Percentiles rank a stretch among this genome's conserved stretches.
These are phyloP conservation scores for Drosophila diplacantha DNA, from an alignment of 2,888 invertebrate genomes.

Conservation along the genomic window DNA sequence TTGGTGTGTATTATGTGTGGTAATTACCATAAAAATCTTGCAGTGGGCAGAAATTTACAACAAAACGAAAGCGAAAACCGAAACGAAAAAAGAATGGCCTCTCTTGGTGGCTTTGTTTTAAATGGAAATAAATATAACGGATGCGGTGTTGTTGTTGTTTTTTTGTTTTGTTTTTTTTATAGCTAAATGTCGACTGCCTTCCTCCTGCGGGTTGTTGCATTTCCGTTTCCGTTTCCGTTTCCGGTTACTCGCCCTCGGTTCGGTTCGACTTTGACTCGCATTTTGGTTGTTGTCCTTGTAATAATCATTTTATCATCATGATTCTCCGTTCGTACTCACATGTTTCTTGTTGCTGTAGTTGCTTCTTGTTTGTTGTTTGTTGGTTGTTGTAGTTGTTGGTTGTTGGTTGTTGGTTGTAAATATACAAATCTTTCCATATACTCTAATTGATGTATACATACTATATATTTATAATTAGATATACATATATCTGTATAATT, in stretches of 20 bases:
- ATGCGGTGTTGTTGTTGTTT: background rate
- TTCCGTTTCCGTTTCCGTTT: slow-evolving; percentile 2
- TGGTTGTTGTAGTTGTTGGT: slow-evolving; percentile 15
- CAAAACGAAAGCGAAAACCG: background rate
- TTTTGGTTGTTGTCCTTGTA: slow-evolving; percentile 27
- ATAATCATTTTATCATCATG: slow-evolving; percentile 34
- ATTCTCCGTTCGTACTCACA: slow-evolving; percentile 7
- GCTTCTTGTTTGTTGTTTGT: slow-evolving; percentile 14
- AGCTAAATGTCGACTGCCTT: slow-evolving; percentile 17
- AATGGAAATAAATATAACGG: slow-evolving; percentile 7
- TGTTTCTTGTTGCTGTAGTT: slow-evolving; percentile 8
- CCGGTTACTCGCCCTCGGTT: slow-evolving; percentile 1
- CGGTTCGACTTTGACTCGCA: slow-evolving; percentile 31
- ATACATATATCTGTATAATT: slow-evolving; percentile 23
- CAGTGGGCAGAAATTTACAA: background rate
- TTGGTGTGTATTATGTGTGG: background rate
- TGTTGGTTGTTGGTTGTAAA: slow-evolving; percentile 50
- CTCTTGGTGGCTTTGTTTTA: background rate
- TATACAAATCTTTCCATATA: slow-evolving; percentile 59
- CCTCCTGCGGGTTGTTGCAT: slow-evolving; percentile 1
- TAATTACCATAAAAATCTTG: background rate
- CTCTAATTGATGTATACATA: slow-evolving; percentile 44
- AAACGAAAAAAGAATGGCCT: background rate
- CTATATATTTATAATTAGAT: slow-evolving; percentile 12
- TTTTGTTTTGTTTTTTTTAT: background rate